Evolutionary conservation across 2,888 invertebrate genomes (phyloP).

Genomic region (Pollenia angustigena): DNA sequence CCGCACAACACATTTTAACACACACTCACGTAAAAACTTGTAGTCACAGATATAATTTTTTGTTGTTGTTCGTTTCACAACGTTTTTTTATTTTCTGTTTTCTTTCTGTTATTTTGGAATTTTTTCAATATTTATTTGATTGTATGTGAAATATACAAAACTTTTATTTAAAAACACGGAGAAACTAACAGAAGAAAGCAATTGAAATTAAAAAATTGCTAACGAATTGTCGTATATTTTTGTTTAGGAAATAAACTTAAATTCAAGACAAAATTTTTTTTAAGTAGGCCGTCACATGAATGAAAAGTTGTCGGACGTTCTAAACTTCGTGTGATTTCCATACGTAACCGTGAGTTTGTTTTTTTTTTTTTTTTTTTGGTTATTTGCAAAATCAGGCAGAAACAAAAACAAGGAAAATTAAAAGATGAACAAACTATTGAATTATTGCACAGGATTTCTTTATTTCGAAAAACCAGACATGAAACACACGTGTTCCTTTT

Average conservation of each 20-base stretch:
- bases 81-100: not conserved
- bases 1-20: not conserved
- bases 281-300: slow-evolving; percentile 61
- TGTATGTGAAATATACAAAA: not conserved
- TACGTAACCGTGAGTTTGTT: not conserved
- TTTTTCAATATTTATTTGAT: slow-evolving; percentile 10
- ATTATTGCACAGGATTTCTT: slow-evolving; percentile 49
- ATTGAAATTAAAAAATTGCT: slow-evolving; percentile 20
- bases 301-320: slow-evolving; percentile 10
- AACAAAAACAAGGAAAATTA: not conserved
- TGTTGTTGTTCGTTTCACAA: slow-evolving; percentile 3
- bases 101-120: slow-evolving; percentile 24
- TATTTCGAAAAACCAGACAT: not conserved
- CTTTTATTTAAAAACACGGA: slow-evolving; percentile 17
- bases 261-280: slow-evolving; percentile 35
- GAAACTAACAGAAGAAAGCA: slow-evolving; percentile 9
- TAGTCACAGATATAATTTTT: not conserved
- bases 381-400: slow-evolving; percentile 2
- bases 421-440: not conserved
- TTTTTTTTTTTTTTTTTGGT: not conserved
- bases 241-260: not conserved
- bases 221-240: not conserved
- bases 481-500: not conserved
- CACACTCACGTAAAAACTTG: not conserved
- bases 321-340: slow-evolving; percentile 24